These are phyloP conservation scores for Oeneis ivallda DNA, from an alignment of 2,888 invertebrate species.

Conservation along the genomic window DNA sequence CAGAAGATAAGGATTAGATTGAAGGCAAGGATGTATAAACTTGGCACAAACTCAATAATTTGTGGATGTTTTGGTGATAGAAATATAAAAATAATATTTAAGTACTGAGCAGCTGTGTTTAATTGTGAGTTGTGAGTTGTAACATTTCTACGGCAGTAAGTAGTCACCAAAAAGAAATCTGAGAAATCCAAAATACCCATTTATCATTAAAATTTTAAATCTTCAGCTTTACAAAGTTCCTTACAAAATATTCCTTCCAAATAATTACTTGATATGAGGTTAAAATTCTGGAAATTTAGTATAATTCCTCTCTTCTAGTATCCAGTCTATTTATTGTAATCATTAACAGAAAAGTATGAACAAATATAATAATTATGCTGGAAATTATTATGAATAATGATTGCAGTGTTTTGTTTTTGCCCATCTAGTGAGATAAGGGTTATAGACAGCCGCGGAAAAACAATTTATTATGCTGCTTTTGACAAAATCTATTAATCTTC, in stretches of 20 bases:
- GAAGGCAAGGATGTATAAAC: slow-evolving; percentile 3
- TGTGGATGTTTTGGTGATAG: not conserved
- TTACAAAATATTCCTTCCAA: too few relatives aligned
- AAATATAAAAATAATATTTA: slow-evolving; percentile 5
- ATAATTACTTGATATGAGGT: too few relatives aligned
- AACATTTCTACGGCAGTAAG: too few relatives aligned
- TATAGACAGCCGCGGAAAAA: slow-evolving; percentile 3
- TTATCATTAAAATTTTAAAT: too few relatives aligned
- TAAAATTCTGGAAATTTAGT: too few relatives aligned
- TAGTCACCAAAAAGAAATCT: too few relatives aligned
- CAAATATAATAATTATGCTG: not conserved
- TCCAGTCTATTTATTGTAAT: not conserved
- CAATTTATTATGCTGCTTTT: not conserved
- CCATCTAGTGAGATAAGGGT: slow-evolving; percentile 4
- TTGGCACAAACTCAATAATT: slow-evolving; percentile 4
- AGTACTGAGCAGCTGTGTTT: slow-evolving; percentile 4
- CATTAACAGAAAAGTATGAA: not conserved
- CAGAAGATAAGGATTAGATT: slow-evolving; percentile 2
- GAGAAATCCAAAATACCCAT: too few relatives aligned
- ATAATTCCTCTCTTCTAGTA: not conserved
- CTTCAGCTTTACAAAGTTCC: too few relatives aligned
- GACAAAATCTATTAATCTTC: slow-evolving; percentile 11
- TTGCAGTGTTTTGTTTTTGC: not conserved
- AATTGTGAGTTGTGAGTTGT: too few relatives aligned
- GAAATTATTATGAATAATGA: not conserved